Evolutionary conservation across 2,113 vertebrate species (phyloP).

Genomic region (Pithys albifrons): DNA sequence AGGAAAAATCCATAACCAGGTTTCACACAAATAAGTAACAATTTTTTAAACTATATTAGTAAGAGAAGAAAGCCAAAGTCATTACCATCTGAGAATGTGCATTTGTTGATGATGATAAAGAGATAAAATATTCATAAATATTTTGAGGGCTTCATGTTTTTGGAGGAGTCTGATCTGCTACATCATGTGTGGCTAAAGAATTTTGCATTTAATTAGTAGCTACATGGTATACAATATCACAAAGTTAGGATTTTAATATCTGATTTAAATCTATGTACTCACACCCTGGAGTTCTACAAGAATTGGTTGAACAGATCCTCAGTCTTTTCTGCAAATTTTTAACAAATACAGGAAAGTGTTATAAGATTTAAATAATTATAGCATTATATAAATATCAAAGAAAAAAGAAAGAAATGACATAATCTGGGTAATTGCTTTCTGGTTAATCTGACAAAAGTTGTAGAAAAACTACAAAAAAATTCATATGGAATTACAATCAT

Average conservation of each 20-base stretch:
- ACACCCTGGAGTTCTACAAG: neutral
- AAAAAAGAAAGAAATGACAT: neutral
- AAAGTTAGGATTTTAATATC: neutral
- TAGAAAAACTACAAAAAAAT: neutral
- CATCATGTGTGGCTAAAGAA: neutral
- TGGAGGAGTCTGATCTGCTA: neutral
- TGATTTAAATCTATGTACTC: neutral
- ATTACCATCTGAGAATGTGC: neutral
- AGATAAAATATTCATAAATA: neutral
- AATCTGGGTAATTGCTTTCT: neutral
- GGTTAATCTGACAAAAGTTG: neutral
- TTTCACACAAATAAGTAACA: neutral
- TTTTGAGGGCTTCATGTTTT: neutral
- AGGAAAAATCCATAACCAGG: neutral
- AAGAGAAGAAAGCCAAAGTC: neutral
- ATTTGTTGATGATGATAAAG: neutral
- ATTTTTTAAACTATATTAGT: neutral
- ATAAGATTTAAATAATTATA: neutral
- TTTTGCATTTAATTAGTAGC: neutral
- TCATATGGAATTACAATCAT: neutral
- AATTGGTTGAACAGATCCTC: neutral
- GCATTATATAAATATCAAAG: neutral
- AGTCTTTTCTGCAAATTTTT: neutral
- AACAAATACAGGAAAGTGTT: neutral
- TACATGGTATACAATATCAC: neutral